Base-by-base conservation (phyloP, 2,797 vertebrate species). In the Sebastes aleutianus region DNA sequence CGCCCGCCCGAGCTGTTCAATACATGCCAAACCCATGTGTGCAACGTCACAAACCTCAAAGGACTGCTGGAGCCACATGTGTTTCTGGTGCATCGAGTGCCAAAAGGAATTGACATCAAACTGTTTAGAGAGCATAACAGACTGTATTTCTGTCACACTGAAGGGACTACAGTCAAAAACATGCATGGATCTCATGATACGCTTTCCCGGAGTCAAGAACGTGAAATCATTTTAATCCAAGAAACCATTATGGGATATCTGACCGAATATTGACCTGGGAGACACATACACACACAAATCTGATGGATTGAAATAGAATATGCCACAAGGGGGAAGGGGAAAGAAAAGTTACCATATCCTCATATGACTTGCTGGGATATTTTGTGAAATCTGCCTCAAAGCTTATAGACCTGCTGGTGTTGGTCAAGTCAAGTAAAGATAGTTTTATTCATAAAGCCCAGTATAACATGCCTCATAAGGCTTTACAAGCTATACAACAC, bases 61-160 rank as follows among this genome's bases (percentile, higher is more conserved):
- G 72, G 63, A 68, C 57, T 62, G 76, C 82, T 67, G 32, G 24
- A 79, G 76, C 75, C 78, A 87, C 72, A 87, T 83, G 77, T 87
- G 87, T 80, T 85, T 82, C 74, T 79, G 4, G 8, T 88, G 75
- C 61, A 56, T 39, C 2, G 1, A 73, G 62, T 59, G 86, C 76
- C 73, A 75, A 71, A 85, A 80, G 76, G 70, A 87, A 87, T 68
- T 76, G 73, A 76, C 64, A 77, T 80, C 79, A 85, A 84, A 82
- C 74, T 72, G 65, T 27, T 87, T 83, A 76, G 1, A 63, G 50
- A 69, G 62, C 58, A 74, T n/a, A 69, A 76, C 66, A 62, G n/a
- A 20, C 54, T 74, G 53, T 43, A 62, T 76, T 69, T 85, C 76
- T 76, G 32, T 83, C 66, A 83, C 22, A 71, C 16, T 6, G 3